Base-by-base conservation (phyloP, 2,113 vertebrate species). In the Oceanodroma tethys region DNA sequence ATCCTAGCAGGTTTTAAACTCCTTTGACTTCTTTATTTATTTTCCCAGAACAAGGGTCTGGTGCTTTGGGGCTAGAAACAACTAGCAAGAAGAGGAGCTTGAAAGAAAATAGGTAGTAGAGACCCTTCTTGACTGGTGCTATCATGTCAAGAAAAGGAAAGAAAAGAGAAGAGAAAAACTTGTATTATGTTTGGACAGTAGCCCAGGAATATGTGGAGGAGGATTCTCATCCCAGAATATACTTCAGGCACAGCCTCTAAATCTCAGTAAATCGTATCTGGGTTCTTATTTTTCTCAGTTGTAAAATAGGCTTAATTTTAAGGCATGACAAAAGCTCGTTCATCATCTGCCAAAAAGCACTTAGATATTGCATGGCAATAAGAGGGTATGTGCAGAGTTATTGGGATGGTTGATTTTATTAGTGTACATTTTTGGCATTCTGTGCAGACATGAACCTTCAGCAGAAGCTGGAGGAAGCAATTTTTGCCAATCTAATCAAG, bases 291-390 rank as follows among this genome's bases (percentile, higher is more conserved):
- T 93, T 96, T 87, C 91, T 87, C 84, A 94, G 70, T 81, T 94
- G 87, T 95, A 94, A 95, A 96, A 95, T 43, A 89, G 74, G 45
- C 70, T 96, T 96, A 91, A 87, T 84, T 93, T 79, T 93, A 91
- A 87, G 58, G 71, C 79, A 93, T 88, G 74, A 71, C 85, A 93
- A 92, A 94, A 85, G 45, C 65, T 82, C 71, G 7, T 96, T 94
- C 81, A 90, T 96, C 87, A 89, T 89, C 85, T 89, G 90, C 95
- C 90, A 80, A 88, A 94, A 91, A 91, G 71, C 74, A 90, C 53
- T 96, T 90, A 65, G 50, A 66, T 73, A 88, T 73, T 94, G 25
- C 75, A 76, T 40, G 74, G 70, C 74, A 95, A 25, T 80, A 90
- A 73, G 66, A 90, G 45, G 26, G 34, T 70, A 80, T 90, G 30